phyloP scores from a whole-genome alignment of 2,797 vertebrate genomes.

The Benthosema pterotum region DNA sequence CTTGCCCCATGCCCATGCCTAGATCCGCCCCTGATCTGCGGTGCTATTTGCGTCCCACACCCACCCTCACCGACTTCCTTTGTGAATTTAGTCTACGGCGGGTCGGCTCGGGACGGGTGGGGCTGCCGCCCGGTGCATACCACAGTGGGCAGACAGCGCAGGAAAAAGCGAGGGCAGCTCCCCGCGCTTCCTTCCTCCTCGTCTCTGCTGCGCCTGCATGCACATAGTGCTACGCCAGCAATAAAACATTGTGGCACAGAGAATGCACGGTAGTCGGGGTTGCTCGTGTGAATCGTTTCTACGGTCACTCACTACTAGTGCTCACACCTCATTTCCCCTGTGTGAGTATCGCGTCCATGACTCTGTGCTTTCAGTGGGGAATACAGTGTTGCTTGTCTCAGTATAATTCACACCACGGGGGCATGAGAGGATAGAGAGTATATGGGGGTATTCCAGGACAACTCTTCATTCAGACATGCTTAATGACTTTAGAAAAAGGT shows the following conservation, averaged over 20 bases:
- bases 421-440: not conserved
- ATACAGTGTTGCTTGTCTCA: not conserved
- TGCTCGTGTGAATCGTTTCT: slow-evolving; percentile 11
- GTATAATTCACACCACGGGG: no score
- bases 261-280: slow-evolving; percentile 26
- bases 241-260: not conserved
- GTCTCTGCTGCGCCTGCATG: slow-evolving; percentile 30
- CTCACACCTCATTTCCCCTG: slow-evolving; percentile 15
- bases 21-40: no score
- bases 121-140: no score
- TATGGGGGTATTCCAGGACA: not conserved
- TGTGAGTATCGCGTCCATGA: slow-evolving; percentile 14
- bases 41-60: slow-evolving; percentile 15
- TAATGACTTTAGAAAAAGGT: no score
- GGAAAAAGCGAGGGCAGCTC: slow-evolving; percentile 58
- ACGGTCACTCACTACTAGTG: not conserved
- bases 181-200: slow-evolving; percentile 68
- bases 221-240: slow-evolving; percentile 24
- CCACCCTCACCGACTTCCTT: slow-evolving; percentile 28
- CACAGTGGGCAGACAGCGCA: slow-evolving; percentile 56
- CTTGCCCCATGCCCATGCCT: no score
- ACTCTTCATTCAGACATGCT: not conserved
- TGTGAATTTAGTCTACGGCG: slow-evolving; percentile 20
- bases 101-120: no score
- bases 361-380: slow-evolving; percentile 5